Evolutionary conservation across 2,888 invertebrate species (phyloP), one percentile per base, ranked within the genome.

Genomic region (Merodon equestris): DNA sequence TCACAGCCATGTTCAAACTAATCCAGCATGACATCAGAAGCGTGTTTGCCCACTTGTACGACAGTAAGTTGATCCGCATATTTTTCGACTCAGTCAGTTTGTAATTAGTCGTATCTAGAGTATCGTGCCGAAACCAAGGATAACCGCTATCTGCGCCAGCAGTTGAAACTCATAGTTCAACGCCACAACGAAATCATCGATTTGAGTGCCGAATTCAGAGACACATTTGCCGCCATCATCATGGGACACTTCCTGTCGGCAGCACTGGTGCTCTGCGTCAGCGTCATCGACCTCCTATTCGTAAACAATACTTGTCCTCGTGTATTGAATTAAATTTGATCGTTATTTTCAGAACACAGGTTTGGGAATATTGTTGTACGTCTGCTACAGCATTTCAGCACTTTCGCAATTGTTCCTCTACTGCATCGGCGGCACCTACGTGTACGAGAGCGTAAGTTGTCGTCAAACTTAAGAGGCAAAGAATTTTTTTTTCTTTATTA

Each of bases 221-320:
- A 72, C 48, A 85, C 85, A 82, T 87, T 86, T 74, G 83, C 83
- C 57, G 83, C 85, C 83, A 87, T 88, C 82, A 84, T 88, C 74
- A 83, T 88, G 83, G 85, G 85, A 82, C 86, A 87, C 83, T 88
- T 88, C 83, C 84, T 88, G 71, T 87, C 86, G 70, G 87, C 88
- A 44, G 87, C 88, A 27, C 79, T 87, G 77, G 85, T 87, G 45
- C 83, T 88, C 34, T 87, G 88, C 68, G 85, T 85, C 15, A 87
- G 88, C 74, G 84, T 86, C 83, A 84, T 88, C 84, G 84, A 88
- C 83, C 83, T 87, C 71, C 83, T 88, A 84, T 82, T 87, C 86
- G 88, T 88, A 84, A 86, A 84, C 72, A 15, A 38, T 27, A 7
- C 27, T 27, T 27, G 27, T 7, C 27, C 7, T 27, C 27, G 19